phyloP scores from a whole-genome alignment of 2,888 invertebrate species.

The Troilus luridus region DNA sequence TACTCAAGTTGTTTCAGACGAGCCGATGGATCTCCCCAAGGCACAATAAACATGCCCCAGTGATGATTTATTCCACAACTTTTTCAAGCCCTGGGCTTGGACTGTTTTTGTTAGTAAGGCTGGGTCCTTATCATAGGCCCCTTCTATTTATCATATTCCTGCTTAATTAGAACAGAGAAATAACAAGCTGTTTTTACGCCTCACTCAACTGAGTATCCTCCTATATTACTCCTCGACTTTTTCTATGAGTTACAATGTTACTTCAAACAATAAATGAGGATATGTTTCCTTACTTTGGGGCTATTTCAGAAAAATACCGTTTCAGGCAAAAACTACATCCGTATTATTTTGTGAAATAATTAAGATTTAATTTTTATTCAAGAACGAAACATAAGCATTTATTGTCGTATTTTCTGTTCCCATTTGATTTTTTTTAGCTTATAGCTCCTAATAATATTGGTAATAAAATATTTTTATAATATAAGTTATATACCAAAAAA shows the following conservation, averaged over 20 bases:
- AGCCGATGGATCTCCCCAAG: neutral
- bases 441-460: no score
- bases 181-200: slow-evolving; percentile 20
- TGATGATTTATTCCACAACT: slow-evolving; percentile 31
- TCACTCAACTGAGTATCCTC: neutral
- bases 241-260: neutral
- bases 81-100: slow-evolving; percentile 17
- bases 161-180: slow-evolving; percentile 7
- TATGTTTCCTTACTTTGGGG: no score
- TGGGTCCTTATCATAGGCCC: neutral
- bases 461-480: no score
- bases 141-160: slow-evolving; percentile 8
- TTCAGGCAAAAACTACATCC: no score
- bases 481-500: no score
- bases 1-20: slow-evolving; percentile 10
- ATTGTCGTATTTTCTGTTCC: no score
- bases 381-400: no score
- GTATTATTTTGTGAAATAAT: no score
- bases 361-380: no score
- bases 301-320: no score
- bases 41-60: slow-evolving; percentile 10
- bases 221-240: neutral
- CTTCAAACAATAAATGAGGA: neutral
- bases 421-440: no score
- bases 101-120: slow-evolving; percentile 3